Conservation (phyloP, 1,140 invertebrate species). For the Lepidurus packardi region DNA sequence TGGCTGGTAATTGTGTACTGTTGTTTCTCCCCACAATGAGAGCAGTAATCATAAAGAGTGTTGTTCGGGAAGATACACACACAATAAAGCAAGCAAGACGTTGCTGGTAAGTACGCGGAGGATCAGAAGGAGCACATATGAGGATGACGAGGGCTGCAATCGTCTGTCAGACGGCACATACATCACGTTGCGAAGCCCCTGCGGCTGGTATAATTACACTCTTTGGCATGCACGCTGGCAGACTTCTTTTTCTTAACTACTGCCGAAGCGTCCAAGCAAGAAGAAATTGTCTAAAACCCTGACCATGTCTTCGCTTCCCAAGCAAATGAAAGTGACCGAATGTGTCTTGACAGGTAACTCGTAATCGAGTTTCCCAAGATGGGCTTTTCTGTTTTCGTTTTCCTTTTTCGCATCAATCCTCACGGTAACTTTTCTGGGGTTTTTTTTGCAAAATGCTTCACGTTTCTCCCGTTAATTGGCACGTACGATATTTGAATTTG, state of each 20-base stretch:
- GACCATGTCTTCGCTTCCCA: background rate
- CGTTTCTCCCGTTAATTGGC: background rate
- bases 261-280: background rate
- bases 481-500: background rate
- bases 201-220: background rate
- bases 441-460: background rate
- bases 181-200: background rate
- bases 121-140: background rate
- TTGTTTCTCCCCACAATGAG: background rate
- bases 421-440: background rate
- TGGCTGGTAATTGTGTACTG: background rate
- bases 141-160: background rate
- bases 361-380: background rate
- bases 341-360: background rate
- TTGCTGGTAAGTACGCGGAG: background rate
- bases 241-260: background rate
- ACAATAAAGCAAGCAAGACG: background rate
- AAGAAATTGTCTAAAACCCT: background rate
- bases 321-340: background rate
- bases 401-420: background rate
- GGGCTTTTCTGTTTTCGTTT: background rate
- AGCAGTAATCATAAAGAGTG: background rate
- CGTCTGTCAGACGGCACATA: slow-evolving; percentile 1
- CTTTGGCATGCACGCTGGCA: background rate
- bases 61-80: background rate